Evolutionary conservation across 2,888 invertebrate genomes (phyloP), one percentile per base, ranked within the genome.

Genomic region (Nomada ruficornis): DNA sequence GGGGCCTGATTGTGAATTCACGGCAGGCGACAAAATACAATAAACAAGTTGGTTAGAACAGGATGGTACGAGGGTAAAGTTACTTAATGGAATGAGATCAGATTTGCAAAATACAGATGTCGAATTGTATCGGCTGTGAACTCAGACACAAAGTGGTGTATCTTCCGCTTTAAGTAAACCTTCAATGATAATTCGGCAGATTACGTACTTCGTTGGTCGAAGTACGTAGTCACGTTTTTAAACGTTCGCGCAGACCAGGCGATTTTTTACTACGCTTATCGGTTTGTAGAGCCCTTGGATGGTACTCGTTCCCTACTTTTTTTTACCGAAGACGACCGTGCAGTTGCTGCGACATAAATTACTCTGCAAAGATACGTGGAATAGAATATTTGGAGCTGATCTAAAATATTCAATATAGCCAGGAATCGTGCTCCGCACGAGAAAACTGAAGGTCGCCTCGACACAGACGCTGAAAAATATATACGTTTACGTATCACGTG

Each of bases 231-330:
- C 50, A 44, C 59, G 42, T 52, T 71, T 71, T 72, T 44, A n/a
- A 52, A 62, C 62, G 23, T 18, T 42, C 15, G 18, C 20, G 23
- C 18, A 72, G 63, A 62, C 63, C 44, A 42, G 62, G 42, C 71
- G 63, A 63, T 72, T 72, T 72, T 72, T 63, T 63, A 62, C n/a
- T 26, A 23, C 20, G 62, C 54, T 72, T 62, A 63, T 72, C 71
- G 23, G 18, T 62, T 42, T 26, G 36, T 20, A 26, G n/a, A 54
- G 42, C 42, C 23, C 13, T 10, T 23, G 42, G 54, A 54, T 54
- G 62, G 52, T 13, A 26, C 52, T 42, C 62, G 50, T 62, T 54
- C 60, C 9, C 29, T 15, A 29, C 15, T n/a, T 60, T 13, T 15
- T 47, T 47, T 47, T 47, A 47, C 47, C 47, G 59, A 50, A 50